These are phyloP conservation scores for Heliconius erato DNA, from an alignment of 2,888 invertebrate species.

Conservation along the genomic window DNA sequence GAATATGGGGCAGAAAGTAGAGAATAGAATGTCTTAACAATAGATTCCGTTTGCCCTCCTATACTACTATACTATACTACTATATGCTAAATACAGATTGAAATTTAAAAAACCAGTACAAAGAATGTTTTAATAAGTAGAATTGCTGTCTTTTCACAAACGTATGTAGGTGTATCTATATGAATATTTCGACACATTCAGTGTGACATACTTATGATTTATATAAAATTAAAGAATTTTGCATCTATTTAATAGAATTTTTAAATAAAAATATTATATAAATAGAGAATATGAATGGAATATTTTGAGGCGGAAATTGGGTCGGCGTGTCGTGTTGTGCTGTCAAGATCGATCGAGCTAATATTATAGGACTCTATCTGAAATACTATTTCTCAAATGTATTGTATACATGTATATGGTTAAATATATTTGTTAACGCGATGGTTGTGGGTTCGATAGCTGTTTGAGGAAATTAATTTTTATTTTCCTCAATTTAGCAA, in stretches of 20 bases:
- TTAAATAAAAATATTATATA: conserved; percentile 24
- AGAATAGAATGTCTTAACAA: too few relatives aligned
- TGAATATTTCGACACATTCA: not conserved
- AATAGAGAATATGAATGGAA: conserved; percentile 23
- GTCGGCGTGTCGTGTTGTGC: conserved; percentile 13
- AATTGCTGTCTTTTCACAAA: not conserved
- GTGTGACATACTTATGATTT: not conserved
- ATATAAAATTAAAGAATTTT: not conserved
- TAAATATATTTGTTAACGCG: not conserved
- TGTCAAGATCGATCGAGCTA: conserved; percentile 7
- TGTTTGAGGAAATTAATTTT: not conserved
- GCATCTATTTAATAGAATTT: not conserved
- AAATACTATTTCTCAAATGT: not conserved
- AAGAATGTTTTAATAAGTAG: too few relatives aligned
- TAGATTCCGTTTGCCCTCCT: too few relatives aligned
- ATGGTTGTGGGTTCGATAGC: not conserved
- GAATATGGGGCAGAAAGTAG: not conserved
- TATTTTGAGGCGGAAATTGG: conserved; percentile 30
- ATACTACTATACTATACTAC: too few relatives aligned
- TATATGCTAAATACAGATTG: not conserved
- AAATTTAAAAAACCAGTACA: not conserved
- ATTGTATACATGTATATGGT: not conserved
- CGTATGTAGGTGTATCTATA: not conserved
- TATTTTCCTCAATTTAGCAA: not conserved
- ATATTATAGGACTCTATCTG: not conserved